phyloP scores from a whole-genome alignment of 1,140 invertebrate species.

The Daktulosphaira vitifoliae region DNA sequence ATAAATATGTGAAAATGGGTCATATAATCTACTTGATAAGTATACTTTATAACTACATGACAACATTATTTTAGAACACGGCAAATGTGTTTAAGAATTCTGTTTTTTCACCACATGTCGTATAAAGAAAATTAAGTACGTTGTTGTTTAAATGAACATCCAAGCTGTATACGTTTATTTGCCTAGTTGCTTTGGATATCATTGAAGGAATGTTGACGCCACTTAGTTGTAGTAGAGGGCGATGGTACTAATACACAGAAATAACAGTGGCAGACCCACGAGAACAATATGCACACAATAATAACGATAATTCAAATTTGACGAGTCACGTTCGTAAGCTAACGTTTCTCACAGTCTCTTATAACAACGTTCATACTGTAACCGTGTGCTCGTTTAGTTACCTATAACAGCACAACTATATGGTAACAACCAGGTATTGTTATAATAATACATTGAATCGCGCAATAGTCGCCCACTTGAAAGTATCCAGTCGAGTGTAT shows the following conservation, averaged over 20 bases:
- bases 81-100: too few species aligned
- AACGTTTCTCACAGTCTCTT: conserved; percentile 4
- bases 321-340: neutral
- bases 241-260: neutral
- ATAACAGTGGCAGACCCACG: neutral
- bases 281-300: conserved; percentile 6
- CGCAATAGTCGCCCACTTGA: conserved; percentile 11
- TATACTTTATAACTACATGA: too few species aligned
- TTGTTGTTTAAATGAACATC: too few species aligned
- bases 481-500: neutral
- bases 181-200: conserved; percentile 17
- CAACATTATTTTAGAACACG: too few species aligned
- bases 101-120: too few species aligned
- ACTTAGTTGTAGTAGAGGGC: neutral
- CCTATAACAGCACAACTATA: too few species aligned
- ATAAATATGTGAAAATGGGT: too few species aligned
- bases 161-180: too few species aligned
- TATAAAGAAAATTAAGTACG: too few species aligned
- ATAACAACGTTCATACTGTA: neutral
- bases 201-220: conserved; percentile 14
- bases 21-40: too few species aligned
- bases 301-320: conserved; percentile 4
- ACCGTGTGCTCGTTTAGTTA: too few species aligned
- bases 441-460: conserved; percentile 5
- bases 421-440: neutral